phyloP scores from a whole-genome alignment of 2,113 vertebrate species.

The Leuciscus idus region DNA sequence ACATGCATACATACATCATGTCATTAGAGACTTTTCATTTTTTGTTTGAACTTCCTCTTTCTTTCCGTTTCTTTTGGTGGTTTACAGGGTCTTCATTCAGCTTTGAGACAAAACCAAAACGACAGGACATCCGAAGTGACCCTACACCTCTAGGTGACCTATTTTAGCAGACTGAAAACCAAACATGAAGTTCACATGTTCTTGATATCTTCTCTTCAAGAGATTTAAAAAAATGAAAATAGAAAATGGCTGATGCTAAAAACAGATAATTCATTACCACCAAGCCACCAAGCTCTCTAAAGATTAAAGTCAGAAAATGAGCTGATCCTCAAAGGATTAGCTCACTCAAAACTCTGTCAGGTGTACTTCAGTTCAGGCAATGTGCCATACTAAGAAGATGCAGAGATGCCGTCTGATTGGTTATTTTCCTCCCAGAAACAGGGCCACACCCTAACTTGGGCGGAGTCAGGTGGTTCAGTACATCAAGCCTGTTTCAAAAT shows the following conservation, averaged over 20 bases:
- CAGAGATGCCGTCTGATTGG: constrained; percentile 42
- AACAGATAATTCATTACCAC: not conserved
- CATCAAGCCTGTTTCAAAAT: constrained; percentile 77
- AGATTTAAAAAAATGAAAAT: not conserved
- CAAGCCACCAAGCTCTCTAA: not conserved
- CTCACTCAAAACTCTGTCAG: not conserved
- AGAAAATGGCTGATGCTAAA: not conserved
- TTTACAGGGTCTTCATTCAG: constrained; percentile 86
- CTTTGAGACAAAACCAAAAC: constrained; percentile 92
- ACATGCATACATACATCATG: too few species aligned
- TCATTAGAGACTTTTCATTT: not conserved
- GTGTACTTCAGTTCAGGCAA: constrained; percentile 14
- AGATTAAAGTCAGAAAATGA: not conserved
- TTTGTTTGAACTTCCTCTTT: not conserved
- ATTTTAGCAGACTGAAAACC: not conserved
- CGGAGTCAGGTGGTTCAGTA: constrained; percentile 80
- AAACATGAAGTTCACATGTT: not conserved
- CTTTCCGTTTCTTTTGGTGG: constrained; percentile 62
- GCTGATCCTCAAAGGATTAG: not conserved
- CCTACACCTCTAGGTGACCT: constrained; percentile 87
- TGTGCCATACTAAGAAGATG: not conserved
- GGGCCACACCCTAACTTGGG: constrained; percentile 71
- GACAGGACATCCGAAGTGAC: constrained; percentile 93
- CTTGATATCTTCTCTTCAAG: not conserved
- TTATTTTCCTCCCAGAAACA: constrained; percentile 75